Evolutionary conservation across 2,888 invertebrate species (phyloP).

Genomic region (Coleophora deauratella): DNA sequence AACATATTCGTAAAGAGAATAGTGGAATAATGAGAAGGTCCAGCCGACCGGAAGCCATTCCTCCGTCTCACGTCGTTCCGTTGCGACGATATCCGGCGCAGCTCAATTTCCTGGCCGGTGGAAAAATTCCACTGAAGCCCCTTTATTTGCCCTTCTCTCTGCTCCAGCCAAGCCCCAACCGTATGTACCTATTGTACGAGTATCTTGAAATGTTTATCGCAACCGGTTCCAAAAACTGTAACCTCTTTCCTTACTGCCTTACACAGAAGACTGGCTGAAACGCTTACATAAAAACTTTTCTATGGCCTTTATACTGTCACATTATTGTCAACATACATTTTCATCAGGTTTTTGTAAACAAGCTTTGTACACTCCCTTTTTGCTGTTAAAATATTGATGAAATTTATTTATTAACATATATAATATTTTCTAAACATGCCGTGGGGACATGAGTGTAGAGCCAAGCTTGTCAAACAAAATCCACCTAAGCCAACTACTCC

Average conservation of each 20-base stretch:
- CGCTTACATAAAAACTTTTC: too few relatives aligned
- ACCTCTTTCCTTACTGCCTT: too few relatives aligned
- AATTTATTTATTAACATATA: too few relatives aligned
- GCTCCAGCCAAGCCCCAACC: constrained; percentile 12
- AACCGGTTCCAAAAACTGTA: too few relatives aligned
- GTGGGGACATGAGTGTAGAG: constrained; percentile 51
- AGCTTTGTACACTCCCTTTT: too few relatives aligned
- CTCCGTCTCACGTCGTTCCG: constrained; percentile 61
- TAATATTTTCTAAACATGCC: constrained; percentile 29
- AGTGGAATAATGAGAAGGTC: constrained; percentile 44
- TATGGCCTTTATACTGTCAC: too few relatives aligned
- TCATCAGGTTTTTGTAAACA: too few relatives aligned
- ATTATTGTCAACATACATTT: too few relatives aligned
- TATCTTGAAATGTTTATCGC: too few relatives aligned
- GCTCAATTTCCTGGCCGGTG: constrained; percentile 65
- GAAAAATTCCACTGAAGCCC: constrained; percentile 43
- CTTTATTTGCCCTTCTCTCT: constrained; percentile 48
- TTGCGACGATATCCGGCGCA: constrained; percentile 69
- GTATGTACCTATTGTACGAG: not conserved
- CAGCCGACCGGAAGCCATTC: constrained; percentile 59
- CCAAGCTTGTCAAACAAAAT: constrained; percentile 44
- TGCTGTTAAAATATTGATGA: too few relatives aligned
- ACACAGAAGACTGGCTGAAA: too few relatives aligned
- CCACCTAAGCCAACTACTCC: constrained; percentile 36
- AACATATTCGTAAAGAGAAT: not conserved